Base-by-base conservation (phyloP, 1,140 invertebrate species). In the Helicoverpa armigera region DNA sequence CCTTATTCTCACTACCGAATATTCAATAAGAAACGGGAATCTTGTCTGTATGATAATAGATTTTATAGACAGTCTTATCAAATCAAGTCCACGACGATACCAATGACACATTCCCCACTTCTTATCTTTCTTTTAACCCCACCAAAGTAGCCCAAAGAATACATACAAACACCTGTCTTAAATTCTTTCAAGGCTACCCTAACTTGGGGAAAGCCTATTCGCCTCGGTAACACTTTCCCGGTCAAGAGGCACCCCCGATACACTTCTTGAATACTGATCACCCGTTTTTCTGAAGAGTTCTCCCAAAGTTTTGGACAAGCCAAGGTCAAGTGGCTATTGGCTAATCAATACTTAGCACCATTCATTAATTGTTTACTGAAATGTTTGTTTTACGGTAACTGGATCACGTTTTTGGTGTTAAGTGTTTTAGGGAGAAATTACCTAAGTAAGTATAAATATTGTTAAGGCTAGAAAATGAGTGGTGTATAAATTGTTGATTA, bases 181-280 rank as follows among this genome's bases (percentile, higher is more conserved):
- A 69, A 67, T 7, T 16, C n/a, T 43, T 43, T 56, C 76, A 69
- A 79, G 65, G 63, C 70, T 50, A 35, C 18, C 14, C n/a, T 11
- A 79, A 79, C 76, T 79, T 60, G 12, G 31, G 23, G 43, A 81
- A 54, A 63, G 60, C 69, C 51, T 43, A 82, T 78, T 54, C 73
- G 13, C 10, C 56, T 12, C 54, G 48, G 74, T 77, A 73, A 78
- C 67, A 58, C 70, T 76, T 81, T 70, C 56, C 7, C 75, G 81
- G 81, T 82, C 81, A 79, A 82, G 58, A 75, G 75, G 54, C 31
- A 43, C 10, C 48, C 61, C 31, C 61, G 48, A 35, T 43, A 78
- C 70, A 18, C 35, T 61, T 43, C 70, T 79, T 80, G 81, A 82
- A 82, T 82, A 82, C 77, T 58, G 63, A 82, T 76, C 54, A 70